A percentile compares a stretch with the other conserved stretches of the same genome.
phyloP scores from a whole-genome alignment of 2,888 invertebrate species.

The Myopa tessellatipennis region DNA sequence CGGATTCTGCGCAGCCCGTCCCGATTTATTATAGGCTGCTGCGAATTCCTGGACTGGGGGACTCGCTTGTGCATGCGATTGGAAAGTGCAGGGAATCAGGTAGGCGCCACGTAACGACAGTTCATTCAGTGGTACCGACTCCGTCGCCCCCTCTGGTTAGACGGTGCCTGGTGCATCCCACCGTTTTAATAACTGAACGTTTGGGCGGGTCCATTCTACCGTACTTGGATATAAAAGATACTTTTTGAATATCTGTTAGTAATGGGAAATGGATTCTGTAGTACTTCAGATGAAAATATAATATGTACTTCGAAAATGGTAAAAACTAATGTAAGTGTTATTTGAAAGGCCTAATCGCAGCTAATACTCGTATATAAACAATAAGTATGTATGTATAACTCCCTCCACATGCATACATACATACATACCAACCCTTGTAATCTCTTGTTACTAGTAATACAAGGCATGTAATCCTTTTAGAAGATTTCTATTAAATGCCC shows the following conservation, averaged over 20 bases:
- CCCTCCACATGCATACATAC: too few species aligned
- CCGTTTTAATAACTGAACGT: not conserved
- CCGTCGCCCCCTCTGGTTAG: constrained; percentile 22
- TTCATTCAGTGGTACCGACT: constrained; percentile 20
- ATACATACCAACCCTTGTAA: too few species aligned
- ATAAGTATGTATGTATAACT: too few species aligned
- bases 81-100: constrained; percentile 36
- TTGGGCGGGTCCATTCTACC: not conserved
- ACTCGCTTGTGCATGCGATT: constrained; percentile 41
- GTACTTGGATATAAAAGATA: too few species aligned
- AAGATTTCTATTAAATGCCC: too few species aligned
- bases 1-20: constrained; percentile 61
- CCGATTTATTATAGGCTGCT: constrained; percentile 55
- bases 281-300: not conserved
- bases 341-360: not conserved
- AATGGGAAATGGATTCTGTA: not conserved
- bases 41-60: constrained; percentile 41
- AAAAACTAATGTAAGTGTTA: not conserved
- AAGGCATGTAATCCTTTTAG: too few species aligned
- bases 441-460: too few species aligned
- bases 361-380: too few species aligned
- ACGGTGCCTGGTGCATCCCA: not conserved
- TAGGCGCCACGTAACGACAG: constrained; percentile 35
- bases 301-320: not conserved
- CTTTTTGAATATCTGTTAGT: too few species aligned